Evolutionary conservation across 1,140 invertebrate species (phyloP), one percentile per base, ranked within the genome.

Genomic region (Phortica variegata): DNA sequence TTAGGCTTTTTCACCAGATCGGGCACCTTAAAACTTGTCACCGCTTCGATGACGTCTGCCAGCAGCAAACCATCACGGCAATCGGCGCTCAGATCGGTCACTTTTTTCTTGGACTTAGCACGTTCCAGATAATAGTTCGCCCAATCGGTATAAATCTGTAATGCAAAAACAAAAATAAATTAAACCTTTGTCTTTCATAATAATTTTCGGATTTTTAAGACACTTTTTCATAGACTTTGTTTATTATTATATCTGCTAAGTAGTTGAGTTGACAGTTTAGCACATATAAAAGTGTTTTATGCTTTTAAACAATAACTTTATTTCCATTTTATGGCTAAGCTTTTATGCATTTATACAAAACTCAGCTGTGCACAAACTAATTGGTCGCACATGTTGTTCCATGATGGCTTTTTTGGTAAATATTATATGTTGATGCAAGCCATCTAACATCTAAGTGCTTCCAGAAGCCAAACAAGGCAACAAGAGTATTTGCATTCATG

Each of bases 131-230:
- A 97, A 72, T 97, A 93, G 79, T 97, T 97, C 18, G 93, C 93
- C 94, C 94, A 97, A 77, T 96, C 93, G 18, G 93, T 95, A 77
- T 97, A 97, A 63, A 97, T 94, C 93, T 97, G 81, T 15, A 83
- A 80, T 61, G 62, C 9, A 10, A 36, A 52, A 46, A 12, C 32
- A 34, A 34, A 42, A 8, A 1, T 3, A 32, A 44, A 31, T 21
- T 4, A 43, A 41, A 29, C 26, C 12, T 38, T 17, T 20, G 3
- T 3, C n/a, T n/a, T n/a, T n/a, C n/a, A n/a, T n/a, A n/a, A n/a
- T n/a, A n/a, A n/a, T n/a, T n/a, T n/a, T n/a, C n/a, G n/a, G n/a
- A n/a, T n/a, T n/a, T n/a, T n/a, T n/a, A n/a, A n/a, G n/a, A n/a
- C n/a, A n/a, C n/a, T n/a, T n/a, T n/a, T n/a, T n/a, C n/a, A n/a